Base-by-base conservation (phyloP, 2,888 invertebrate genomes). In the Leptinotarsa haldemani region DNA sequence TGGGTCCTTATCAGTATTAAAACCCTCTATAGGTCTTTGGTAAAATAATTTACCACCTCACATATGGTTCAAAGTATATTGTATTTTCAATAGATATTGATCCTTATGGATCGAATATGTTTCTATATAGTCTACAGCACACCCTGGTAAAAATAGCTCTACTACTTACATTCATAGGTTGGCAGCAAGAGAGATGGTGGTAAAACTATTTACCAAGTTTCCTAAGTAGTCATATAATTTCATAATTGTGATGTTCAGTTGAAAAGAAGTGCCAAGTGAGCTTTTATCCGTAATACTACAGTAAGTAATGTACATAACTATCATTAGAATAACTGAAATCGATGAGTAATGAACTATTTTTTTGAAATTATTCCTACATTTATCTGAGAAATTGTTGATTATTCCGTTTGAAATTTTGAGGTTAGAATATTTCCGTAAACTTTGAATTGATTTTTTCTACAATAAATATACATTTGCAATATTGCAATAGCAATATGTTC, bases 221-320 rank as follows among this genome's bases (percentile, higher is more conserved):
- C n/a, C 53, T 53, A 16, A 18, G 18, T n/a, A 53, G n/a, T 53
- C 5, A 53, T 53, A 53, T 53, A 3, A 9, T 53, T 53, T 53
- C 53, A 53, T 53, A 20, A n/a, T n/a, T 18, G 53, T 53, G 18
- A 15, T n/a, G 15, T 53, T 53, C 5, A 15, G n/a, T 16, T n/a
- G 18, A 53, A 53, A 53, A 53, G 3, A 53, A 53, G 53, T 53
- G 53, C 53, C 53, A 53, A 30, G 53, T 53, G 53, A 53, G 53
- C 20, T 53, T 30, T 30, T 30, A 30, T 30, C 5, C 30, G 30
- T 30, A 30, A 30, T 30, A 30, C 30, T 30, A 30, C 48, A 48
- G 53, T n/a, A 18, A 53, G 4, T 20, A 9, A 4, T 20, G n/a
- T 18, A n/a, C 9, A 18, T 53, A 5, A 20, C 53, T 20, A 18